Conservation (phyloP, 1,140 invertebrate species). For the Laupala kohalensis region DNA sequence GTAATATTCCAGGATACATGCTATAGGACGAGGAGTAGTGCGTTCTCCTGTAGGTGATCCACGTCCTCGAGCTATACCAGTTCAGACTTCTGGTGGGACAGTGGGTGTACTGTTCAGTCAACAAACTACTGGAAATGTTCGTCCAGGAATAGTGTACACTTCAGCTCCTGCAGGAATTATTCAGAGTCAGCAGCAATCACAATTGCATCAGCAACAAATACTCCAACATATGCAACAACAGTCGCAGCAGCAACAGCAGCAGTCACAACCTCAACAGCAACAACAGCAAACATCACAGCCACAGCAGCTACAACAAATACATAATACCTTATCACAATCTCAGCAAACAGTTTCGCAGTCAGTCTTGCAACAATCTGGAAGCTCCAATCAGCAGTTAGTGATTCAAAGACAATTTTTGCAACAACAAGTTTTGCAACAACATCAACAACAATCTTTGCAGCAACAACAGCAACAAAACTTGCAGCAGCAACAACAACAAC, state of each 20-base stretch:
- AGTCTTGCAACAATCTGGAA: constrained; percentile 25
- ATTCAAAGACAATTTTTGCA: constrained; percentile 9
- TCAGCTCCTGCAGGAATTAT: not conserved
- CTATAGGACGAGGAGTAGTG: constrained; percentile 19
- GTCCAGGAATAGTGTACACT: constrained; percentile 7
- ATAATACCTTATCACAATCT: constrained; percentile 6
- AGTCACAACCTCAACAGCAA: constrained; percentile 23
- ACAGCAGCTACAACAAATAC: constrained; percentile 30
- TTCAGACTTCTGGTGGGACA: constrained; percentile 5
- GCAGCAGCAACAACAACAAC: constrained; percentile 16
- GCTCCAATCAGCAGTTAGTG: constrained; percentile 28
- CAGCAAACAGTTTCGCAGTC: constrained; percentile 29
- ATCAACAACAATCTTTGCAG: constrained; percentile 28
- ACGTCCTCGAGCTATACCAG: constrained; percentile 4
- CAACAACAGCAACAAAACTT: constrained; percentile 22
- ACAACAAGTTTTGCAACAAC: constrained; percentile 3
- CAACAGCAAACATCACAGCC: constrained; percentile 11
- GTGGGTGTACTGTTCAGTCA: constrained; percentile 2
- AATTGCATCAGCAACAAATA: not conserved
- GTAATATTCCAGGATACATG: constrained; percentile 13
- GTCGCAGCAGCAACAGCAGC: constrained; percentile 13
- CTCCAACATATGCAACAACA: not conserved
- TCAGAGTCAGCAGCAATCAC: constrained; percentile 10
- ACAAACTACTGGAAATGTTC: not conserved
- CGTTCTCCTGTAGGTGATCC: constrained; percentile 17